Base-by-base conservation (phyloP, 1,140 invertebrate species). In the Brachionus angularis region DNA sequence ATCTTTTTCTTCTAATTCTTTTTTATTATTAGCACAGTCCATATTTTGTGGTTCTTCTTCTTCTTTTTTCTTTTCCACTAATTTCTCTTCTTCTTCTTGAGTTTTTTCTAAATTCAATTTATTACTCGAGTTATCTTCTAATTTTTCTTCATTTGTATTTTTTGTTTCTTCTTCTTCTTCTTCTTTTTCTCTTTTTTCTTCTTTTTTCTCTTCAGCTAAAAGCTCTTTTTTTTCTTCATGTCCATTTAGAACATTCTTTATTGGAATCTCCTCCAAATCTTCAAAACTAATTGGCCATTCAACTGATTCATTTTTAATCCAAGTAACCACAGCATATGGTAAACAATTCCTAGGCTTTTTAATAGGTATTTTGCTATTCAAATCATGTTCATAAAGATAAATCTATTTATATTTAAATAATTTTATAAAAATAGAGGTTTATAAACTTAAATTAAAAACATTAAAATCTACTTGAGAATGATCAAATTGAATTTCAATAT, bases 311-410 rank as follows among this genome's bases (percentile, higher is more conserved):
- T 46, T 46, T 47, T 31, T 46, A 5, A 64, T 23, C 39, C 39
- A 46, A 29, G 39, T 64, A 4, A 64, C 42, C 29, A 64, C 39
- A 18, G 58, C 58, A 64, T 64, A 64, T 0, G 58, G 58, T 8
- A 64, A 31, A 31, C 58, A 64, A 31, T 64, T 39, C 18, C 42
- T 25, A 5, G 58, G 58, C 10, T 42, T 10, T 64, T 64, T 64
- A 12, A 31, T 3, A 29, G 58, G 39, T 31, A 46, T 16, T 64
- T 46, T 46, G n/a, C 34, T n/a, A 39, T 42, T 58, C 1, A 23
- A 25, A 46, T 64, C 58, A 64, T 46, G n/a, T 31, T 64, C 58
- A 46, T 64, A 64, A 18, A 64, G 39, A 33, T 16, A 64, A 29
- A 64, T 33, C 58, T 64, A n/a, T n/a, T n/a, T n/a, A n/a, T n/a